A percentile compares a stretch with the other conserved stretches of the same genome.
phyloP scores from a whole-genome alignment of 2,888 invertebrate genomes.

The Andrena marginata region DNA sequence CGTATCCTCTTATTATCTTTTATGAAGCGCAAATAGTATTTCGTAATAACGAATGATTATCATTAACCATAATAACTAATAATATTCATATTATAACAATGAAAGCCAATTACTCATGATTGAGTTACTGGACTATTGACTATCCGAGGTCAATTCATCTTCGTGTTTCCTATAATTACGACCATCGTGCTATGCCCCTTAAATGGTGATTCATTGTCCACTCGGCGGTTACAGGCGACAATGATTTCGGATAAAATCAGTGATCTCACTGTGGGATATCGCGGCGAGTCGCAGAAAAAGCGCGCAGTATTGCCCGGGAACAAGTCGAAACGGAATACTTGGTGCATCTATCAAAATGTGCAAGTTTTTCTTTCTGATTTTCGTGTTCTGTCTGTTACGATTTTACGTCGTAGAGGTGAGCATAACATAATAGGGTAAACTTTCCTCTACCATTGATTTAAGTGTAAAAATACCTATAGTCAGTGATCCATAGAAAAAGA shows the following conservation, averaged over 20 bases:
- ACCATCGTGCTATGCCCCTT: background rate
- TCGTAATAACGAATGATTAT: background rate
- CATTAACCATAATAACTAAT: background rate
- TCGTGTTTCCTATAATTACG: background rate
- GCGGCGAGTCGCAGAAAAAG: background rate
- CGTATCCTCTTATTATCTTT: too few relatives aligned
- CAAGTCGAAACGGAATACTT: background rate
- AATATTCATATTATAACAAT: background rate
- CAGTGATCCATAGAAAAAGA: too few relatives aligned
- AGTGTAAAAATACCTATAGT: too few relatives aligned
- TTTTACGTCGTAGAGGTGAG: constrained; percentile 20
- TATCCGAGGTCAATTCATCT: background rate
- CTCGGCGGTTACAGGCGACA: background rate
- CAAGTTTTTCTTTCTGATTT: background rate
- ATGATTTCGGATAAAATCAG: constrained; percentile 36
- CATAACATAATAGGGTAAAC: background rate
- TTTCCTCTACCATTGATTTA: background rate
- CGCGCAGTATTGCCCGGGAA: background rate
- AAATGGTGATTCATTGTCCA: background rate
- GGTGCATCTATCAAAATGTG: constrained; percentile 9
- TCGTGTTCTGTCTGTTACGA: background rate
- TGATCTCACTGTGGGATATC: background rate
- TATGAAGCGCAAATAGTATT: too few relatives aligned
- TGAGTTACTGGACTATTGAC: background rate
- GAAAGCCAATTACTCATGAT: background rate